Percentiles rank a stretch among this genome's conserved stretches.
Evolutionary conservation across 2,888 invertebrate species (phyloP).

Genomic region (Meiosimyza decipiens): DNA sequence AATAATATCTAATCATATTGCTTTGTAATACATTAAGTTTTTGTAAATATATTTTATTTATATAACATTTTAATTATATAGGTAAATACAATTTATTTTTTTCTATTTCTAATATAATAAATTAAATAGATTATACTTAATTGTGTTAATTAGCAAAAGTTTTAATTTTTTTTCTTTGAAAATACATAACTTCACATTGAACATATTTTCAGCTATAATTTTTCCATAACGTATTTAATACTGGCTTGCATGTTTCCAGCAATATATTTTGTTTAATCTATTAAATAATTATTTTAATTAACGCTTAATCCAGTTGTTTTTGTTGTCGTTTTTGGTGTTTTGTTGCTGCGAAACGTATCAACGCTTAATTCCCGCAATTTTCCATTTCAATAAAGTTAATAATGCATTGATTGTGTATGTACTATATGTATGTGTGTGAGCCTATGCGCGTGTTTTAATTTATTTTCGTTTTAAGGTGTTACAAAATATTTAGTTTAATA

Average conservation of each 20-base stretch:
- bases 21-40: too few species aligned
- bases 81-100: neutral
- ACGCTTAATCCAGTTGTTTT: too few species aligned
- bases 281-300: neutral
- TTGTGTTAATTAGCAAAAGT: too few species aligned
- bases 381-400: constrained; percentile 17
- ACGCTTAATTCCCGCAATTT: constrained; percentile 26
- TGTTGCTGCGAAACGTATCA: constrained; percentile 24
- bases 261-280: constrained; percentile 16
- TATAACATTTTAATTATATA: constrained; percentile 14
- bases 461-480: neutral
- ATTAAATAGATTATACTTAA: too few species aligned
- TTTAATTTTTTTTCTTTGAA: too few species aligned
- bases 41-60: constrained; percentile 24
- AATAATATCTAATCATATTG: too few species aligned
- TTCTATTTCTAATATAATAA: neutral
- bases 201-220: too few species aligned
- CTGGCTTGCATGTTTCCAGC: too few species aligned
- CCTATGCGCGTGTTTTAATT: neutral
- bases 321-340: constrained; percentile 44
- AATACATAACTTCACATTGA: too few species aligned
- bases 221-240: too few species aligned
- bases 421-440: neutral
- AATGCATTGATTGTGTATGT: neutral
- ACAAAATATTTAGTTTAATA: too few species aligned